Evolutionary conservation across 2,797 vertebrate genomes (phyloP).

Genomic region (Microctenopoma lineatum): DNA sequence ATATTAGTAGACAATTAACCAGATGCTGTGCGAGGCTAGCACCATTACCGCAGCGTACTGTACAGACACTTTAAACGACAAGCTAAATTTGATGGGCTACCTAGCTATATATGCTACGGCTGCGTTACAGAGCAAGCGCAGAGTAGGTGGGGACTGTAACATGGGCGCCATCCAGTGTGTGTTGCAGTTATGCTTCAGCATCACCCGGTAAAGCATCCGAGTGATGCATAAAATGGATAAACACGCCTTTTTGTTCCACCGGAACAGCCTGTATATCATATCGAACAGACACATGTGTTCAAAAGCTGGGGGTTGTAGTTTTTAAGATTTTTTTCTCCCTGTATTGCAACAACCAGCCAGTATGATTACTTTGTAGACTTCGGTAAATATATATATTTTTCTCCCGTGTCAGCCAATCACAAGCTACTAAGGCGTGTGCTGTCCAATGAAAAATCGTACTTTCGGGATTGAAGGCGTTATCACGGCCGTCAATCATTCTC

Average conservation of each 20-base stretch:
- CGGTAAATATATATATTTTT: slow-evolving; percentile 54
- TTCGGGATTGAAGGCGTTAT: slow-evolving; percentile 55
- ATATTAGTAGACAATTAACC: slow-evolving; percentile 7
- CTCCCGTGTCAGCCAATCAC: slow-evolving; percentile 68
- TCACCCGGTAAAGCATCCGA: slow-evolving; percentile 19
- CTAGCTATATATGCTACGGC: slow-evolving; percentile 60
- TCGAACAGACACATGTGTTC: slow-evolving; percentile 31
- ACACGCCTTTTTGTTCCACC: background rate
- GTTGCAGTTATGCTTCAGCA: slow-evolving; percentile 16
- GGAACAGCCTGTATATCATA: background rate
- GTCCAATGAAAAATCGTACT: slow-evolving; percentile 62
- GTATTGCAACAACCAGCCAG: slow-evolving; percentile 47
- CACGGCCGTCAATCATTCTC: slow-evolving; percentile 70
- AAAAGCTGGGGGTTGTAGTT: slow-evolving; percentile 78
- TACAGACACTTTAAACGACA: slow-evolving; percentile 14
- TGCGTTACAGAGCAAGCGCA: slow-evolving; percentile 69
- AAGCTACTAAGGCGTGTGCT: slow-evolving; percentile 14
- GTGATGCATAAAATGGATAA: background rate
- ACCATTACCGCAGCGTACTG: background rate
- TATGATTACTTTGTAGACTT: slow-evolving; percentile 52
- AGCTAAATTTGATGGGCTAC: slow-evolving; percentile 35
- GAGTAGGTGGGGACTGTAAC: slow-evolving; percentile 26
- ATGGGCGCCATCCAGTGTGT: slow-evolving; percentile 24
- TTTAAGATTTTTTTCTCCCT: background rate
- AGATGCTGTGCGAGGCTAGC: slow-evolving; percentile 41